Base-by-base conservation (phyloP, 2,888 invertebrate species). In the Sphaerophoria taeniata region DNA sequence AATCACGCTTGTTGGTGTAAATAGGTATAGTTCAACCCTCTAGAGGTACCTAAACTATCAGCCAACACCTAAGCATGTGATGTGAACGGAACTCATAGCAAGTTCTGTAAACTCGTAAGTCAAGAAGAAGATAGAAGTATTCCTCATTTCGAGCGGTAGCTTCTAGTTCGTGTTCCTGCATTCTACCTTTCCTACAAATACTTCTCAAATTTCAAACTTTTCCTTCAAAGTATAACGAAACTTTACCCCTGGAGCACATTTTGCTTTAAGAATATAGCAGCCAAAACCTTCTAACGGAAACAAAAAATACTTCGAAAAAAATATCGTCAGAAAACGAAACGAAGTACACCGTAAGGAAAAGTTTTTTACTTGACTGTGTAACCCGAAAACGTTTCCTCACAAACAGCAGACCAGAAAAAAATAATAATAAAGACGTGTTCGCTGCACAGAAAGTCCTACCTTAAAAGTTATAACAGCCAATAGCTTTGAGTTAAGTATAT, bases 121-220 rank as follows among this genome's bases (percentile, higher is more conserved):
- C 39, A 53, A 67, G 39, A n/a, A 6, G 67, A 60, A 43, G 24
- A 45, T 51, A 45, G 33, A 71, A 39, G 70, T 51, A 56, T 56
- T 51, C 63, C 63, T 63, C 69, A 73, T 49, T 78, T 53, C 65
- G 63, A 16, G 43, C 58, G 73, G 69, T 58, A 53, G 72, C 56
- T 72, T 33, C 53, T 69, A 45, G 65, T 49, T 65, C 65, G 49
- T 65, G 49, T 81, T 47, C 53, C 24, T 24, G 24, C 24, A 24
- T 24, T 24, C 24, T 24, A 24, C 24, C 24, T 24, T 24, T 24
- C 24, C 24, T 24, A 24, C 1, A 24, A 24, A 24, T 24, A 67
- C 73, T 74, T 76, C 70, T 79, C 70, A 74, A 74, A 79, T 78
- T 79, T 72, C 45, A 70, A 79, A 74, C 83, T 79, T 74, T 67